Base-by-base conservation (phyloP, 2,888 invertebrate genomes). In the Calliphora vomitoria region DNA sequence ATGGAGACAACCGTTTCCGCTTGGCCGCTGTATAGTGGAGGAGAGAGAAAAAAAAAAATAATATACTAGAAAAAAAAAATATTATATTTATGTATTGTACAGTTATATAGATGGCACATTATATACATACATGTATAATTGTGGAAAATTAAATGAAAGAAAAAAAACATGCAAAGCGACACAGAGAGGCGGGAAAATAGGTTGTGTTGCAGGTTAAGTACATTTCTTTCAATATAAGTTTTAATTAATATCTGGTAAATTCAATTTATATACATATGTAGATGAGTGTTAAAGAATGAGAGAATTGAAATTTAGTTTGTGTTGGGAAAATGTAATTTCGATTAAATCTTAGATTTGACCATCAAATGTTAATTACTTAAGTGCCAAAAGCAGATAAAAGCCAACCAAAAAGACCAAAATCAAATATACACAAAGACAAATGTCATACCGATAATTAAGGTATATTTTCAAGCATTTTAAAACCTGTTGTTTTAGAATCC, bases 1-100 rank as follows among this genome's bases (percentile, higher is more conserved):
- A 99, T 98, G 91, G 98, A 98, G 55, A 98, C 96, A 85, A 99
- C 97, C 0, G 98, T 98, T 91, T 98, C 98, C 0, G 98, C 99
- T 94, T 98, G 98, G 0, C 98, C 98, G 94, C 98, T 97, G 90
- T 91, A 94, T 92, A 38, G 20, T n/a, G 80, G 10, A 78, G 58
- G n/a, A 64, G 75, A 64, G 31, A 83, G 74, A n/a, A 69, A 72
- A 69, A 72, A 69, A 76, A 84, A 64, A 79, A 81, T 35, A 80
- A 84, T 44, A 72, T 62, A 47, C 64, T 31, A 79, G 1, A 78
- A 64, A n/a, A n/a, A n/a, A n/a, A n/a, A 50, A 41, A 20, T 44
- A 55, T 44, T 18, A 25, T 64, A 20, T 44, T 25, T 58, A 58
- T 71, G 1, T n/a, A 78, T 78, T 41, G 20, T 41, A 41, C 18